These are phyloP conservation scores for Sphaerophoria rueppellii DNA, from an alignment of 2,888 invertebrate species.

Conservation along the genomic window DNA sequence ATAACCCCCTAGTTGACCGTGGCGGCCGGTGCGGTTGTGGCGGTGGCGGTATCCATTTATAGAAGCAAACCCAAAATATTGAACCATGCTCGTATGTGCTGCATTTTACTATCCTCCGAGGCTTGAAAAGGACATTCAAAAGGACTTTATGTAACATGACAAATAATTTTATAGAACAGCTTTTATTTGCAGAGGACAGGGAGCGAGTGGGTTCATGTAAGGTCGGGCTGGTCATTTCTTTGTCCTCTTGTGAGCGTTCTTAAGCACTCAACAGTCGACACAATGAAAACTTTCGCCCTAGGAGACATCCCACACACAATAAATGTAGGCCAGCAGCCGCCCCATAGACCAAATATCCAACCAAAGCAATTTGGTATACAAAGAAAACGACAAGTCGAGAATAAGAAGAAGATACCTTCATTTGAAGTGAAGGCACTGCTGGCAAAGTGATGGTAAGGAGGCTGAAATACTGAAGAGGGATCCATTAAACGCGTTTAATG, in stretches of 20 bases:
- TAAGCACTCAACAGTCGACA: slow-evolving; percentile 17
- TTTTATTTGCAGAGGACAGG: slow-evolving; percentile 12
- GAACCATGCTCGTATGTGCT: slow-evolving; percentile 28
- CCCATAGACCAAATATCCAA: slow-evolving; percentile 35
- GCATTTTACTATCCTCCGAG: slow-evolving; percentile 27
- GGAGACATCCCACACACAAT: slow-evolving; percentile 32
- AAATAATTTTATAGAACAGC: slow-evolving; percentile 51
- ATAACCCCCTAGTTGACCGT: slow-evolving; percentile 20
- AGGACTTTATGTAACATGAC: slow-evolving; percentile 57
- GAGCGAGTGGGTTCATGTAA: slow-evolving; percentile 13
- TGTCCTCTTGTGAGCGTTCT: slow-evolving; percentile 39
- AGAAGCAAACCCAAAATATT: slow-evolving; percentile 42
- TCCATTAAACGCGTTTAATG: slow-evolving; percentile 72
- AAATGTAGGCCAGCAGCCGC: slow-evolving; percentile 25
- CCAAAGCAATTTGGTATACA: slow-evolving; percentile 50
- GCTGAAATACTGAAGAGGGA: slow-evolving; percentile 33
- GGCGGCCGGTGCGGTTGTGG: background rate
- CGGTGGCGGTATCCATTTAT: background rate
- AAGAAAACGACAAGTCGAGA: slow-evolving; percentile 31
- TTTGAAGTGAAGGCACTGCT: background rate
- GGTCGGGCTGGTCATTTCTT: slow-evolving; percentile 54
- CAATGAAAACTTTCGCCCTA: slow-evolving; percentile 55
- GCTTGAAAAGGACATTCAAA: slow-evolving; percentile 38
- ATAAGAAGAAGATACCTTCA: slow-evolving; percentile 48
- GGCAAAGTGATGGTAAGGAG: background rate